Evolutionary conservation across 1,140 invertebrate genomes (phyloP).

Genomic region (Hycleus cichorii): DNA sequence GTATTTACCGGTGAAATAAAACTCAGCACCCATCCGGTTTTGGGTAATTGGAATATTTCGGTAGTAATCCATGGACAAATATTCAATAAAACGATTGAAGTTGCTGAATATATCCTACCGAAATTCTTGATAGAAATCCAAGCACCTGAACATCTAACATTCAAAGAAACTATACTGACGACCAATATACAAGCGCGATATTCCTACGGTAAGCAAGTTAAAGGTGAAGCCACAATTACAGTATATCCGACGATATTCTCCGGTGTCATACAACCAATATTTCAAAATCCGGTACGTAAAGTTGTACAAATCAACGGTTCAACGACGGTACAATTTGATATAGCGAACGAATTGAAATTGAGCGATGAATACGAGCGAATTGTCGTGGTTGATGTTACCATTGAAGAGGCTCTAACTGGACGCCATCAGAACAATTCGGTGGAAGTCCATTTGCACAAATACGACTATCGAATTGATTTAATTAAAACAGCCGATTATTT

Average conservation of each 20-base stretch:
- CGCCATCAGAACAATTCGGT: conserved; percentile 72
- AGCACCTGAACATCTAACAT: conserved; percentile 70
- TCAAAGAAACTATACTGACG: conserved; percentile 67
- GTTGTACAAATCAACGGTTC: conserved; percentile 74
- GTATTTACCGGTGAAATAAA: conserved; percentile 72
- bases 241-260: conserved; percentile 71
- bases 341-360: conserved; percentile 59
- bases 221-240: conserved; percentile 68
- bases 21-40: conserved; percentile 74
- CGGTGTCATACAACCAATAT: conserved; percentile 70
- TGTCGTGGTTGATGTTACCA: conserved; percentile 67
- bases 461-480: conserved; percentile 76
- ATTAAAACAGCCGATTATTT: conserved; percentile 76
- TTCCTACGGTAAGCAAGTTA: conserved; percentile 75
- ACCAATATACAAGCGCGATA: conserved; percentile 76
- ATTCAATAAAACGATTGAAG: conserved; percentile 65
- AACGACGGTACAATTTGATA: conserved; percentile 67
- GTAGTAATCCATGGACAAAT: conserved; percentile 51
- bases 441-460: conserved; percentile 66
- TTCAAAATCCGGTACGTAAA: conserved; percentile 57
- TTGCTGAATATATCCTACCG: conserved; percentile 88
- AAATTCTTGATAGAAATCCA: conserved; percentile 84
- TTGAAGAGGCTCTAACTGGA: conserved; percentile 74
- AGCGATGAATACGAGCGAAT: conserved; percentile 67
- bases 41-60: conserved; percentile 86